Evolutionary conservation across 2,888 invertebrate species (phyloP), one percentile per base, ranked within the genome.

Genomic region (Arrhopalites spinosus): DNA sequence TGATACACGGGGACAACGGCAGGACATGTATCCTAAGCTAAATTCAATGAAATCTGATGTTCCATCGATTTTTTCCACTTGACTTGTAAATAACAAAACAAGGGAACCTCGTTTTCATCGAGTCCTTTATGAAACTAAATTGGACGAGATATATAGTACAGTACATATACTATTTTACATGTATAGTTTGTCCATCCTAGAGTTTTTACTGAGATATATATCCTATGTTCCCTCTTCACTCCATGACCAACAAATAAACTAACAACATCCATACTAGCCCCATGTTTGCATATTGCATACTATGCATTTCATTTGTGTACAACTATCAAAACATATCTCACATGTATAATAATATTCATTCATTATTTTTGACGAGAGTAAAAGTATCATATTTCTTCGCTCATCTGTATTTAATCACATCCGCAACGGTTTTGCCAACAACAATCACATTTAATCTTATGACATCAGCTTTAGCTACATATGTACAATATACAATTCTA

Each of bases 21-120:
- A n/a, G 66, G 20, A 43, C 30, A 20, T 45, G 45, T 43, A 25
- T 59, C 23, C 5, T 43, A 7, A 43, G 23, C 20, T 15, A 66
- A 66, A 66, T 66, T 66, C 45, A 66, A 66, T 45, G 45, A 66
- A 66, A 66, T 66, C 66, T 66, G 45, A 66, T 45, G 66, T 66
- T 25, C 66, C 66, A 66, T 66, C 45, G 66, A 66, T 66, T 66
- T 66, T 59, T 66, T 66, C 66, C 66, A 20, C 66, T 66, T 66
- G 66, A 66, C 66, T 66, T 66, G 66, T 66, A 36, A 66, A 66
- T 30, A 66, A 66, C 66, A 66, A 66, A 66, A 66, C 66, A 66
- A 66, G 66, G 66, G 66, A 66, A 30, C 17, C 66, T 59, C 59
- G 59, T 59, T 59, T 27, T 27, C 27, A 56, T 56, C 53, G 20